phyloP scores from a whole-genome alignment of 2,888 invertebrate species.

The Brachypalpus laphriformis region DNA sequence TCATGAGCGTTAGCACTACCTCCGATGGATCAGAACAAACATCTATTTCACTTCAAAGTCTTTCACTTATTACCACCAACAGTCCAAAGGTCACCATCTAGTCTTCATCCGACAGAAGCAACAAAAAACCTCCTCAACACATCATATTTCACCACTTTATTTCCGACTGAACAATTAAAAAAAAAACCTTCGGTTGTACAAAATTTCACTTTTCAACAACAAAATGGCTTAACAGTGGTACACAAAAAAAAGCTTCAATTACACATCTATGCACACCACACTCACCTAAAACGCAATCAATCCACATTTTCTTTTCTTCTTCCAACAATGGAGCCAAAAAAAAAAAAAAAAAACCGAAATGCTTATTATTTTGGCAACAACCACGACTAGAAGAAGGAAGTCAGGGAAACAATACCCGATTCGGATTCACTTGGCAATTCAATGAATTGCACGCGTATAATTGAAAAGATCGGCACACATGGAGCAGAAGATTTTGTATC shows the following conservation, averaged over 20 bases:
- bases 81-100: conserved; percentile 28
- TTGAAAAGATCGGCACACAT: conserved; percentile 21
- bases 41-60: not conserved
- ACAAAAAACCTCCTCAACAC: conserved; percentile 15
- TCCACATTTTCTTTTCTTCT: conserved; percentile 55
- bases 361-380: conserved; percentile 36
- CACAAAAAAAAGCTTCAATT: conserved; percentile 37
- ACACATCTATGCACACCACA: conserved; percentile 47
- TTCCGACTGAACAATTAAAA: conserved; percentile 33
- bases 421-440: conserved; percentile 38
- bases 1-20: not conserved
- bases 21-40: not conserved
- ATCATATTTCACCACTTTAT: conserved; percentile 47
- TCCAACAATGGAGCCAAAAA: conserved; percentile 1
- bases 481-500: not conserved
- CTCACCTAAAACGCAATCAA: conserved; percentile 70
- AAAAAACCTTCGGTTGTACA: conserved; percentile 7
- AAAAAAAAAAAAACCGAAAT: not conserved
- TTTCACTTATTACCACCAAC: conserved; percentile 33
- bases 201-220: conserved; percentile 62
- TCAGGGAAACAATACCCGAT: conserved; percentile 34
- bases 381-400: conserved; percentile 48
- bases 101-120: not conserved
- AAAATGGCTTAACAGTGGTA: conserved; percentile 47
- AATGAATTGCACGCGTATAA: conserved; percentile 24